These are phyloP conservation scores for Cyphomyrus plagiostoma DNA, from an alignment of 2,113 vertebrate genomes.

Conservation along the genomic window DNA sequence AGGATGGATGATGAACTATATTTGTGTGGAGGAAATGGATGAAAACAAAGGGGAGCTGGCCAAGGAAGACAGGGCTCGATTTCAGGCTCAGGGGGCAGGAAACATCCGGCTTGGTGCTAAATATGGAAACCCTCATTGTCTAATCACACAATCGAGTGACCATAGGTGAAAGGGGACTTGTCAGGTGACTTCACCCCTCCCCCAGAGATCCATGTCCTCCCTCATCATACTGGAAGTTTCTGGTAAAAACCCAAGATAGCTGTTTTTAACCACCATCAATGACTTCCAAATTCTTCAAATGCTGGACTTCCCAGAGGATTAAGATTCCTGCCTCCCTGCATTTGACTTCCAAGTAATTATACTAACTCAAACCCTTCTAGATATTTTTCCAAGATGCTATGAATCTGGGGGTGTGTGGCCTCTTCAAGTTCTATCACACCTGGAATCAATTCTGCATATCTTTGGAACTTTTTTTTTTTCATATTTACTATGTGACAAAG, in stretches of 20 bases:
- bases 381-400: neutral
- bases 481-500: neutral
- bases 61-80: neutral
- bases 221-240: neutral
- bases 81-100: neutral
- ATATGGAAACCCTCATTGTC: neutral
- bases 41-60: neutral
- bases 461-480: neutral
- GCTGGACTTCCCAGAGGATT: neutral
- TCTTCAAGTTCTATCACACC: neutral
- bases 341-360: neutral
- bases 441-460: neutral
- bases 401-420: neutral
- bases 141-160: neutral
- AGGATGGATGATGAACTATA: neutral
- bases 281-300: neutral
- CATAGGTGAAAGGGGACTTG: neutral
- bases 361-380: neutral
- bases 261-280: neutral
- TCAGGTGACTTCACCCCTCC: neutral
- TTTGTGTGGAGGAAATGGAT: neutral
- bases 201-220: neutral
- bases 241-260: neutral
- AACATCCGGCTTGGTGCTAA: neutral
- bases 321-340: neutral